Evolutionary conservation across 2,888 invertebrate genomes (phyloP), one percentile per base, ranked within the genome.

Genomic region (Conops quadrifasciatus): DNA sequence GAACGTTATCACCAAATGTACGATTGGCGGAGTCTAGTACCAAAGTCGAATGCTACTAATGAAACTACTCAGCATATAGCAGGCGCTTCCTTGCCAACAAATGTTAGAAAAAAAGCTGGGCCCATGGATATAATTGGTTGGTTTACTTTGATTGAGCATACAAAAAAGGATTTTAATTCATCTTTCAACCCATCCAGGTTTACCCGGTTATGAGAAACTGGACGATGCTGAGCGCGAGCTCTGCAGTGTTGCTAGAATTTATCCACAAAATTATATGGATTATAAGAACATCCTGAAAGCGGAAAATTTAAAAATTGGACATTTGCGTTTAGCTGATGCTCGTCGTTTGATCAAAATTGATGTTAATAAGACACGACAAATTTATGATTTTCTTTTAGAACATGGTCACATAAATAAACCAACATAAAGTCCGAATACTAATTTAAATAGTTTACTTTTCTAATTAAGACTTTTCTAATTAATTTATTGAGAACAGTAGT

Each of bases 291-390:
- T 91, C 63, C 85, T 97, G 7, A 89, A 93, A 47, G 83, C 88
- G 0, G 96, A 96, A 82, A 93, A 93, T 84, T 88, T 91, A 73
- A 95, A 93, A 83, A 87, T 89, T 72, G 93, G 93, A 0, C 90
- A 89, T 72, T 86, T 97, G 7, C 89, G 92, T 73, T 87, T 97
- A 73, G 90, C 94, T 1, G 94, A 94, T 81, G 96, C 96, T 0
- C 88, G 97, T 67, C 89, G 89, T 58, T 88, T 96, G 59, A 89
- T 96, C 51, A 96, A 96, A 86, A 97, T 97, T 77, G 96, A 97
- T 87, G 97, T 97, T 2, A 96, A 96, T 84, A 94, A 94, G 85
- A 97, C 96, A 0, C 89, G 96, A 74, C 94, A 94, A 84, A 90
- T 96, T 79, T 94, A 92, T 87, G 93, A 94, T 87, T 91, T 92